Percentiles rank a stretch among this genome's conserved stretches.
phyloP scores from a whole-genome alignment of 37 sponge, comb jelly and placozoan species.

The Oopsacas minuta region DNA sequence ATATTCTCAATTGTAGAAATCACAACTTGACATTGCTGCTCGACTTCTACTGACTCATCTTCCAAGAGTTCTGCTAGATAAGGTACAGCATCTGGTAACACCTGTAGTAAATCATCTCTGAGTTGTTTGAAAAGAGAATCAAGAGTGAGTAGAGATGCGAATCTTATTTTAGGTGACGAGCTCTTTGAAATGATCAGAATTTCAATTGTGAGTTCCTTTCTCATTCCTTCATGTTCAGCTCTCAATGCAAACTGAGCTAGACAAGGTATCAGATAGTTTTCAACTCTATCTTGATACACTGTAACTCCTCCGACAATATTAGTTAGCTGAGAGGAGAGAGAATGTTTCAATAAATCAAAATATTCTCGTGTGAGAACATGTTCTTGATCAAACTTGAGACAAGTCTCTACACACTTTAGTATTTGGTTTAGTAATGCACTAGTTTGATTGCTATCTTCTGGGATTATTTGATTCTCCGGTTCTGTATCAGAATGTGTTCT shows the following conservation, averaged over 20 bases:
- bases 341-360: not conserved
- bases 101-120: constrained; percentile 58
- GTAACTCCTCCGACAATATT: constrained; percentile 4
- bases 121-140: constrained; percentile 50
- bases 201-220: constrained; percentile 77
- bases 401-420: not conserved
- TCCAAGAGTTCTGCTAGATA: constrained; percentile 89
- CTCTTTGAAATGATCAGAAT: constrained; percentile 51
- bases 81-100: constrained; percentile 88
- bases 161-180: constrained; percentile 36
- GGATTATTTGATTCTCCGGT: not conserved
- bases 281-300: not conserved
- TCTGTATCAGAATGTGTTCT: constrained; percentile 1
- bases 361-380: not conserved
- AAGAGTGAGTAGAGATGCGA: constrained; percentile 42
- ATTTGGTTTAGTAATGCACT: not conserved
- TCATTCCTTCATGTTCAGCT: constrained; percentile 54
- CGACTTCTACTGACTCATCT: constrained; percentile 78
- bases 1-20: constrained; percentile 58
- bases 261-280: constrained; percentile 47
- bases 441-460: not conserved
- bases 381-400: constrained; percentile 6
- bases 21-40: constrained; percentile 39
- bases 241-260: constrained; percentile 69
- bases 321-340: constrained; percentile 23